phyloP scores from a whole-genome alignment of 2,888 invertebrate genomes.

The Eupelmus urozonus region DNA sequence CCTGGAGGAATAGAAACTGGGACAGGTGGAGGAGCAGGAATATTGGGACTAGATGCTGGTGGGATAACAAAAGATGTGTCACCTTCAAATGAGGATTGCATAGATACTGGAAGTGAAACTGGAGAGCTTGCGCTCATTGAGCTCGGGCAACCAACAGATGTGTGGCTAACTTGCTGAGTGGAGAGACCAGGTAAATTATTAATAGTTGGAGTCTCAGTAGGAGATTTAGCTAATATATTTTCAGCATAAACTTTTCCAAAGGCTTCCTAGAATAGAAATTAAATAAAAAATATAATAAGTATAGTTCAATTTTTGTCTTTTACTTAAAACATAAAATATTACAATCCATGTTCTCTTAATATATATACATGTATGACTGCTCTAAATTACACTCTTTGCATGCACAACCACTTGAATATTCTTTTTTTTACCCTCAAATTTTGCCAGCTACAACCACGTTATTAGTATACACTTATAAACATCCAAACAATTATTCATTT shows the following conservation, averaged over 20 bases:
- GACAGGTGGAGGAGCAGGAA: slow-evolving; percentile 73
- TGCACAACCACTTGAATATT: too few relatives aligned
- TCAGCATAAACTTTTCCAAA: slow-evolving; percentile 88
- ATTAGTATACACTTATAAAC: too few relatives aligned
- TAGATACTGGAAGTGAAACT: slow-evolving; percentile 83
- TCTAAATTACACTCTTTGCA: too few relatives aligned
- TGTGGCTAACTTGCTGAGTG: slow-evolving; percentile 78
- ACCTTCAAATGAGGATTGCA: slow-evolving; percentile 89
- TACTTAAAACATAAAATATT: too few relatives aligned
- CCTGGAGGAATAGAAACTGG: slow-evolving; percentile 73
- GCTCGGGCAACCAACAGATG: slow-evolving; percentile 80
- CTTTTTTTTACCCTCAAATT: too few relatives aligned
- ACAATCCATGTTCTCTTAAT: too few relatives aligned
- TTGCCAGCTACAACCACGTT: too few relatives aligned
- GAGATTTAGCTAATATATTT: slow-evolving; percentile 75
- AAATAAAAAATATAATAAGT: neutral
- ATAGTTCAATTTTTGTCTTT: neutral
- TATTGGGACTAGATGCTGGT: slow-evolving; percentile 74
- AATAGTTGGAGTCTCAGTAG: slow-evolving; percentile 66
- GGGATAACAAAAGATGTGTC: slow-evolving; percentile 81
- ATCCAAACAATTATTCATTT: too few relatives aligned
- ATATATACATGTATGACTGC: too few relatives aligned
- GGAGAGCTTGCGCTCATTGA: slow-evolving; percentile 85
- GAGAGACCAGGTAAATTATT: slow-evolving; percentile 78
- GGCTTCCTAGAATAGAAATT: slow-evolving; percentile 78